Evolutionary conservation across 1,140 invertebrate genomes (phyloP), one percentile per base, ranked within the genome.

Genomic region (Drosophila gunungcola): DNA sequence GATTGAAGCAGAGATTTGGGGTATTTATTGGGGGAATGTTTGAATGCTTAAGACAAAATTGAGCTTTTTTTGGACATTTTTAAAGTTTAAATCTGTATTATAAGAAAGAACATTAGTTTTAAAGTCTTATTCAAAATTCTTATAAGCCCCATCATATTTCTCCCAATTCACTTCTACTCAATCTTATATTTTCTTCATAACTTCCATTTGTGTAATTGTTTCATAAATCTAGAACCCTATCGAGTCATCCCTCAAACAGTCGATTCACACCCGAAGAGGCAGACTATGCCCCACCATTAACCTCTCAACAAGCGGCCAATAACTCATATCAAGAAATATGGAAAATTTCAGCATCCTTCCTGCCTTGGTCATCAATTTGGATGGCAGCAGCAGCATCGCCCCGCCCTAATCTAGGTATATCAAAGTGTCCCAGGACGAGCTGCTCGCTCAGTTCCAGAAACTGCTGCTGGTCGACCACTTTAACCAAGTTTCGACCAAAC

Each of bases 401-500:
- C 48, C 45, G 74, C 61, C 70, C 48, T 82, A 82, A 88, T 86
- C 83, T 73, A 13, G 51, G 62, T 52, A 57, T 68, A 86, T 73
- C 73, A 86, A 68, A 43, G 53, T 74, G 63, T 49, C 60, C 49
- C 41, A 42, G 57, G 42, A 51, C 41, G 64, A 54, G 32, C 43
- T 36, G 21, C 45, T 64, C 49, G 21, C 45, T 64, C 49, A 32
- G 54, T 45, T 36, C n/a, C 49, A 51, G 53, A 12, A 32, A 16
- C 56, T 43, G 42, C 27, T 64, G 39, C 16, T 51, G 36, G 36
- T 57, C 45, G 41, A 56, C 65, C 84, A 89, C 79, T 88, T 89
- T 69, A 88, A 75, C 73, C 73, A 32, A 89, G 76, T 83, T 88
- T 69, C 76, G 76, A 65, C 75, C 79, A 72, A 88, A 64, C 84